phyloP scores from a whole-genome alignment of 2,797 vertebrate genomes.

The Hoplostethus mediterraneus region DNA sequence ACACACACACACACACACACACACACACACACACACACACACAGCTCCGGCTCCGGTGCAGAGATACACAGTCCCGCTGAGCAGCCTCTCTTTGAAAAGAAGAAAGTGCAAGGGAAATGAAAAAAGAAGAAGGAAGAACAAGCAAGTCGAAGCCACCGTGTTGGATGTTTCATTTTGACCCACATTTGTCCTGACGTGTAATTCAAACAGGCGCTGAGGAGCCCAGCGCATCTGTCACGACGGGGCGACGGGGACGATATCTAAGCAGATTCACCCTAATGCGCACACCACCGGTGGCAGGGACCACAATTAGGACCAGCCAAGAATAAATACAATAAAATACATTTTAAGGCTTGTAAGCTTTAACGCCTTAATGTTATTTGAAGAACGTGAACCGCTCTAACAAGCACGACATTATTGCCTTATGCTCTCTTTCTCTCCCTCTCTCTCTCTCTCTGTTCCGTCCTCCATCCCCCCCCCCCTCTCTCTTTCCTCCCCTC shows the following conservation, averaged over 20 bases:
- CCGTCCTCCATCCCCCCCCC: conserved; percentile 5
- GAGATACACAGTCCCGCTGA: conserved; percentile 76
- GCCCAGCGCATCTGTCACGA: conserved; percentile 69
- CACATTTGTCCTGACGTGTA: conserved; percentile 82
- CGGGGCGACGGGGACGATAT: conserved; percentile 66
- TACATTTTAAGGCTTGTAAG: conserved; percentile 45
- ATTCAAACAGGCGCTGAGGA: conserved; percentile 77
- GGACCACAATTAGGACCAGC: conserved; percentile 69
- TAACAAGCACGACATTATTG: conserved; percentile 61
- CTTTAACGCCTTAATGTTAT: conserved; percentile 27
- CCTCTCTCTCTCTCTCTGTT: conserved; percentile 14
- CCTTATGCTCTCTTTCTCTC: conserved; percentile 21
- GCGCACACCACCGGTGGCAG: conserved; percentile 64
- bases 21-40: conserved; percentile 35
- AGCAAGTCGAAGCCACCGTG: conserved; percentile 74
- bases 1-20: conserved; percentile 40
- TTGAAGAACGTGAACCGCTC: conserved; percentile 48
- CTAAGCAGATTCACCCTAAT: conserved; percentile 60
- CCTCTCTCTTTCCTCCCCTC: conserved; percentile 6
- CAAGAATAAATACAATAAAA: conserved; percentile 64
- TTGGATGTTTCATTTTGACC: conserved; percentile 83
- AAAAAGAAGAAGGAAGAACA: conserved; percentile 82
- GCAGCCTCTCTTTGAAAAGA: conserved; percentile 78
- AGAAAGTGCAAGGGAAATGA: conserved; percentile 82
- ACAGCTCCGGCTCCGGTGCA: conserved; percentile 66